Base-by-base conservation (phyloP, 2,888 invertebrate genomes). In the Sphaeridia pumilis region DNA sequence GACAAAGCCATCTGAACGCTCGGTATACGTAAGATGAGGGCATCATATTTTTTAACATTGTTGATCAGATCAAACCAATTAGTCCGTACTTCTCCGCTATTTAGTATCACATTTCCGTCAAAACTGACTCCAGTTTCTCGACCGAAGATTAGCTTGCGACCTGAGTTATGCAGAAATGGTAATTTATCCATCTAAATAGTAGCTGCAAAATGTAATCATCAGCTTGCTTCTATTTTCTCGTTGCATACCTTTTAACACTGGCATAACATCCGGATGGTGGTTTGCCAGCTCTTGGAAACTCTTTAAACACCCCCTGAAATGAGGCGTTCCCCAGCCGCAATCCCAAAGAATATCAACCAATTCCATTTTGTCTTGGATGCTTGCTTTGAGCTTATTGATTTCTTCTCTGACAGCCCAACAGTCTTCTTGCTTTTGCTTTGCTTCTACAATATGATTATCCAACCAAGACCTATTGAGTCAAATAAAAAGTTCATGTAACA, bases 31-130 rank as follows among this genome's bases (percentile, higher is more conserved):
- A 76, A 70, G 43, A 89, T 73, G 34, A 83, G 80, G 51, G 75
- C 74, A 69, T 89, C 88, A 67, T 87, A 66, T 26, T 64, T 65
- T 3, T 63, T 57, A 47, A 88, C 81, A 73, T 87, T 86, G 72
- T 84, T 86, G 53, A 90, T 79, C 73, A 89, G 87, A 72, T 88
- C 88, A 54, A 92, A 74, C 94, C 94, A 94, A 72, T 88, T 89
- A 67, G 87, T 82, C 55, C 90, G 76, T 34, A 94, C 93, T 76
- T 94, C 93, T 34, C 88, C 90, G 62, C 87, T 90, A 68, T 85
- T 90, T 1, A 94, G 76, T 75, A 86, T 84, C 7, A 94, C 81
- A 66, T 88, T 83, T 0, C 94, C 93, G 67, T 90, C 87, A 45
- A 92, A 75, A 69, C 85, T 88, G 4, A 94, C 84, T 14, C 94